Conservation (phyloP, 2,888 invertebrate species). For the Crepidodera aurea region DNA sequence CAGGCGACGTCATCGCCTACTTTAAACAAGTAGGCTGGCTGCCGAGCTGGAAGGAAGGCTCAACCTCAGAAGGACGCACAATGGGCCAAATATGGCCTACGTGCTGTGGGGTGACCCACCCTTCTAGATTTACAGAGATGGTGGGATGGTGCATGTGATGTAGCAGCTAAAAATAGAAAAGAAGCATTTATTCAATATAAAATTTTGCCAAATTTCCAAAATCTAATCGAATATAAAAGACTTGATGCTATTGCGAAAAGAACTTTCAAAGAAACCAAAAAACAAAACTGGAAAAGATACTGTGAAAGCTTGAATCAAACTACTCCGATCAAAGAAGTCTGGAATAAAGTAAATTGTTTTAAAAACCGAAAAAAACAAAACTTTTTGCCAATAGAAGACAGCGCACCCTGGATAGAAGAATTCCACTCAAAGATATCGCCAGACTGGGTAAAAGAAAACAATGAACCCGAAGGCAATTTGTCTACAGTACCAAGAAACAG, state of each 20-base stretch:
- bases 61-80: too few relatives aligned
- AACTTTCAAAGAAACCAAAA: neutral
- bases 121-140: too few relatives aligned
- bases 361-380: neutral
- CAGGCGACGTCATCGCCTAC: too few relatives aligned
- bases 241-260: neutral
- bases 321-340: neutral
- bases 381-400: neutral
- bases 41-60: too few relatives aligned
- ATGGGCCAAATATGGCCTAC: too few relatives aligned
- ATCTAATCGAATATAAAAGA: neutral
- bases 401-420: neutral
- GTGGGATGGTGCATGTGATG: neutral
- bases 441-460: neutral
- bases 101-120: too few relatives aligned
- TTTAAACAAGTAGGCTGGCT: too few relatives aligned
- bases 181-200: neutral
- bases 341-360: neutral
- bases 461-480: too few relatives aligned
- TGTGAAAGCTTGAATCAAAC: neutral
- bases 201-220: neutral
- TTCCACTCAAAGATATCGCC: neutral
- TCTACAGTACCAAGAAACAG: neutral
- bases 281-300: neutral
- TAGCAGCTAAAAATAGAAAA: slow-evolving; percentile 1